Evolutionary conservation across 2,113 vertebrate species (phyloP).

Genomic region (Holacanthus passer): DNA sequence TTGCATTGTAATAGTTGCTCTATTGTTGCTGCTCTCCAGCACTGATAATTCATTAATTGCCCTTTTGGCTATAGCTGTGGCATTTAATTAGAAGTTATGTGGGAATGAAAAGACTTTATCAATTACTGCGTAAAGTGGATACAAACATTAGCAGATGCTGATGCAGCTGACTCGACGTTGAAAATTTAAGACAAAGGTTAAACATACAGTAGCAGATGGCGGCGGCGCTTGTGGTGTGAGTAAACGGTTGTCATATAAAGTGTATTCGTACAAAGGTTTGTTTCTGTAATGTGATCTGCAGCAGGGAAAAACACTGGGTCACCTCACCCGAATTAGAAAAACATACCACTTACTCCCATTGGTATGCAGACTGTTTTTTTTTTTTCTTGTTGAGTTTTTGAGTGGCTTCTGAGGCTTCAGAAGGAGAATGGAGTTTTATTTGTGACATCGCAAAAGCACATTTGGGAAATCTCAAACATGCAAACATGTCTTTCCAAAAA

Average conservation of each 20-base stretch:
- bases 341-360: neutral
- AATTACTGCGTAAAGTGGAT: slow-evolving; percentile 47
- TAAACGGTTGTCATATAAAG: neutral
- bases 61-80: slow-evolving; percentile 61
- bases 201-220: neutral
- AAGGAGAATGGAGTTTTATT: neutral
- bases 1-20: slow-evolving; percentile 58
- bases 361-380: neutral
- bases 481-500: neutral
- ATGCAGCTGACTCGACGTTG: slow-evolving; percentile 14
- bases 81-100: slow-evolving; percentile 64
- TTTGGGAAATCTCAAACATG: neutral
- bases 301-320: neutral
- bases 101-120: slow-evolving; percentile 54
- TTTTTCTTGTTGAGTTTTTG: neutral
- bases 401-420: neutral
- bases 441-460: neutral
- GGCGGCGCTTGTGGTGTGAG: neutral
- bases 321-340: neutral
- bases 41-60: slow-evolving; percentile 69
- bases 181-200: slow-evolving; percentile 18
- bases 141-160: slow-evolving; percentile 29
- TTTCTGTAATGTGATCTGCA: neutral
- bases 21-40: slow-evolving; percentile 49
- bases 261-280: neutral